Percentiles rank a stretch among this genome's conserved stretches.
Evolutionary conservation across 2,888 invertebrate genomes (phyloP).

Genomic region (Argyra leucocephala): DNA sequence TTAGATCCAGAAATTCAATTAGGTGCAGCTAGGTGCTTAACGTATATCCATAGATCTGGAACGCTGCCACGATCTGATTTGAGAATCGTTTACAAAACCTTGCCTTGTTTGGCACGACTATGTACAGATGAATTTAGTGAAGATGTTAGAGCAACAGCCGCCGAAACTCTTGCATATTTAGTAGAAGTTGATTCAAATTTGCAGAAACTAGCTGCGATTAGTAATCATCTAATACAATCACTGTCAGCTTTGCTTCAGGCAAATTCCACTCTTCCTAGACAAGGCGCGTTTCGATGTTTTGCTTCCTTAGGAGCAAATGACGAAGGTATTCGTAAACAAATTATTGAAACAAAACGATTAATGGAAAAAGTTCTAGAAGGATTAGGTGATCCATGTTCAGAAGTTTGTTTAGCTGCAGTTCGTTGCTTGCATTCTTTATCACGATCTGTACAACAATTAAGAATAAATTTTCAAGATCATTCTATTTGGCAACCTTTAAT

Average conservation of each 20-base stretch:
- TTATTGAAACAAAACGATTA: slow-evolving; percentile 80
- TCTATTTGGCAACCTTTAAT: slow-evolving; percentile 88
- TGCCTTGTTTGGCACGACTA: slow-evolving; percentile 73
- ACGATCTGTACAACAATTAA: slow-evolving; percentile 80
- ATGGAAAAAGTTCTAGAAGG: slow-evolving; percentile 81
- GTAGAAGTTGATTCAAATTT: slow-evolving; percentile 70
- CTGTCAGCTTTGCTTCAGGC: slow-evolving; percentile 71
- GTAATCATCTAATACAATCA: slow-evolving; percentile 80
- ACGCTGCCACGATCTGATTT: slow-evolving; percentile 65
- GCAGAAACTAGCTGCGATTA: slow-evolving; percentile 80
- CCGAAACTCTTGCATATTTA: slow-evolving; percentile 80
- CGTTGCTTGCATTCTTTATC: slow-evolving; percentile 85
- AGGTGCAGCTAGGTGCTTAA: slow-evolving; percentile 75
- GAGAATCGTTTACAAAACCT: slow-evolving; percentile 67
- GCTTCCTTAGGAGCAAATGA: slow-evolving; percentile 88
- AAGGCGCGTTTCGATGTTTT: slow-evolving; percentile 73
- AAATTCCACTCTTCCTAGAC: slow-evolving; percentile 54
- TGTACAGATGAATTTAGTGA: slow-evolving; percentile 67
- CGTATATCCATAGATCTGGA: slow-evolving; percentile 75
- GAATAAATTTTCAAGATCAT: slow-evolving; percentile 90
- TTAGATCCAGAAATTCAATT: slow-evolving; percentile 74
- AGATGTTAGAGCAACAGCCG: slow-evolving; percentile 63
- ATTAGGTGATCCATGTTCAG: slow-evolving; percentile 61
- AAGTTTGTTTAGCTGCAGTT: slow-evolving; percentile 69
- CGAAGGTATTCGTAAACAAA: slow-evolving; percentile 83